Evolutionary conservation across 2,113 vertebrate genomes (phyloP), one percentile per base, ranked within the genome.

Genomic region (Phrynosoma platyrhinos): DNA sequence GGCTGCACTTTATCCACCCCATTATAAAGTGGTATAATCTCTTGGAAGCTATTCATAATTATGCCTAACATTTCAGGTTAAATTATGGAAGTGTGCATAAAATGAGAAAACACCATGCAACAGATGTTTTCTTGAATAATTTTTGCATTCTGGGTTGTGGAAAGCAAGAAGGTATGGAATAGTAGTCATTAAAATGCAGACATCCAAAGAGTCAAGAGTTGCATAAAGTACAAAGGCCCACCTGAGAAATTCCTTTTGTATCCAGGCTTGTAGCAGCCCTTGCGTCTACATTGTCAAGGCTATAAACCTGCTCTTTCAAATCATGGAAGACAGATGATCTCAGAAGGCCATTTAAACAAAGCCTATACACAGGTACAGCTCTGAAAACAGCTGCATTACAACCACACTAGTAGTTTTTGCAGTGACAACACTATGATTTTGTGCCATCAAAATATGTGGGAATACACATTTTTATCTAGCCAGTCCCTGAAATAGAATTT

Each of bases 401-500:
- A 85, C 20, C 1, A 93, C 89, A 84, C 90, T 79, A 93, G 91
- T 74, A 90, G 82, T 88, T 82, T 89, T 83, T 8, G 79, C 12
- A 88, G 84, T 55, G 81, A 84, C 71, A 86, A 0, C 3, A 72
- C 82, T 52, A 62, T 6, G 18, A 79, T 83, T 71, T 55, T 84
- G 12, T 79, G 89, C 4, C 42, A 88, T 42, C 76, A 36, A 93
- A 92, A 64, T 32, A 86, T 69, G 47, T 62, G 42, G n/a, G 82
- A 64, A 76, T 21, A n/a, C 42, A 82, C 1, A 8, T 80, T 69
- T 76, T 83, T 91, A 91, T 47, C 83, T 10, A 88, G 87, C 85
- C 87, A 91, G 69, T 62, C 89, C 66, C 90, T 87, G 72, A 90
- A 94, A 93, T 13, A 88, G 75, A 64, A 66, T 71, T 78, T 13